Evolutionary conservation across 2,113 vertebrate genomes (phyloP).

Genomic region (Tympanuchus pallidicinctus): DNA sequence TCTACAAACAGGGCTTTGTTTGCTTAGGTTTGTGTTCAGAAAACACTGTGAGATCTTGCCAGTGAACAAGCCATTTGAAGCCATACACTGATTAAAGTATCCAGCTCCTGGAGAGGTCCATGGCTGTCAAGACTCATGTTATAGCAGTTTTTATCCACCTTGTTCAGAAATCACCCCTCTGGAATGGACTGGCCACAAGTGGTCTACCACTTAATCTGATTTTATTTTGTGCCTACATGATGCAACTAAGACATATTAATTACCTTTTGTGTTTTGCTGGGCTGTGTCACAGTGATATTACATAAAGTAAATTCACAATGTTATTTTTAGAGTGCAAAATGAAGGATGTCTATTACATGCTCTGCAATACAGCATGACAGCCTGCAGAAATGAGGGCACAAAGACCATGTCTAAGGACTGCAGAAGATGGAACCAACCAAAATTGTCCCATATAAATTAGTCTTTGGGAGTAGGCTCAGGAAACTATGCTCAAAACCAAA

Average conservation of each 20-base stretch:
- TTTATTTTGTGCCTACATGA: neutral
- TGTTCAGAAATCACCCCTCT: neutral
- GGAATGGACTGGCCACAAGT: neutral
- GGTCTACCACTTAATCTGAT: neutral
- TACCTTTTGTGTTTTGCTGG: neutral
- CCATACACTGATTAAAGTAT: neutral
- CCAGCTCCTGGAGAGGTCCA: neutral
- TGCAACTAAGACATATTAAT: neutral
- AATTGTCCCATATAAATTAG: neutral
- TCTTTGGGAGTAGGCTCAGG: neutral
- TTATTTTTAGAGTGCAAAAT: neutral
- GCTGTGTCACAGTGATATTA: neutral
- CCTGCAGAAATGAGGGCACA: neutral
- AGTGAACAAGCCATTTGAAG: neutral
- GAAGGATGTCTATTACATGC: neutral
- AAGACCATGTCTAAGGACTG: neutral
- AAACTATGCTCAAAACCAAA: neutral
- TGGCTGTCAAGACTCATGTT: neutral
- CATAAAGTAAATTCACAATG: neutral
- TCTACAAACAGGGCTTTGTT: neutral
- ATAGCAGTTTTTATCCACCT: neutral
- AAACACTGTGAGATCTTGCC: neutral
- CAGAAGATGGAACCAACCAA: neutral
- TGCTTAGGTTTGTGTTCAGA: neutral
- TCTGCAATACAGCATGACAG: neutral